Evolutionary conservation across 1,140 invertebrate genomes (phyloP).

Genomic region (Zaprionus ghesquierei): DNA sequence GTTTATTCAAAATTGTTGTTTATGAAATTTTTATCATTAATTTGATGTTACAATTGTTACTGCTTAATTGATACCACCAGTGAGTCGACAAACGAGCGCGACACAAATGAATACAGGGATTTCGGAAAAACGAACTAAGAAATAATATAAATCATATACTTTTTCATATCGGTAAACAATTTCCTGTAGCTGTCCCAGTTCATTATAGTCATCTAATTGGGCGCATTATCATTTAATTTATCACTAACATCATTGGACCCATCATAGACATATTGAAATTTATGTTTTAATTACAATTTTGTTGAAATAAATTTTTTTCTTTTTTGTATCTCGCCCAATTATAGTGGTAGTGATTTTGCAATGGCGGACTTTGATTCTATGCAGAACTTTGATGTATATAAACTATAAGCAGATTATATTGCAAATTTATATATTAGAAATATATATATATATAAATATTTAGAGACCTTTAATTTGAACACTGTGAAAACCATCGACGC

Average conservation of each 20-base stretch:
- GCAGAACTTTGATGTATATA: constrained; percentile 69
- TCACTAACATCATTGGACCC: constrained; percentile 17
- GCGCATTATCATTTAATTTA: constrained; percentile 13
- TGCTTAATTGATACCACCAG: background rate
- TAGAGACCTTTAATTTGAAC: constrained; percentile 16
- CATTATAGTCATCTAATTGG: background rate
- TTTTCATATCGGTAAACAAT: background rate
- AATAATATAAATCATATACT: background rate
- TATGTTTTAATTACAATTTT: constrained; percentile 17
- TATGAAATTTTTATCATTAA: constrained; percentile 10
- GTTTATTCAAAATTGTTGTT: constrained; percentile 35
- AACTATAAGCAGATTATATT: constrained; percentile 41
- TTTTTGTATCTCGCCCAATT: constrained; percentile 46
- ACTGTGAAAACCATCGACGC: constrained; percentile 39
- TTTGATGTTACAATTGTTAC: constrained; percentile 18
- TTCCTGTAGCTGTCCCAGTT: background rate
- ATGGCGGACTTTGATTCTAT: constrained; percentile 76
- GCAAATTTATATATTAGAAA: constrained; percentile 34
- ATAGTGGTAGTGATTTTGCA: constrained; percentile 71
- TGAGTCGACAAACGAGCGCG: background rate
- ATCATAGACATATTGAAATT: background rate
- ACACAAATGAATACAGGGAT: background rate
- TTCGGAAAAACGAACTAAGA: background rate
- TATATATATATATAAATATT: constrained; percentile 40
- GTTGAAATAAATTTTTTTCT: constrained; percentile 31